phyloP scores from a whole-genome alignment of 2,113 vertebrate species.

The Capreolus pygargus region DNA sequence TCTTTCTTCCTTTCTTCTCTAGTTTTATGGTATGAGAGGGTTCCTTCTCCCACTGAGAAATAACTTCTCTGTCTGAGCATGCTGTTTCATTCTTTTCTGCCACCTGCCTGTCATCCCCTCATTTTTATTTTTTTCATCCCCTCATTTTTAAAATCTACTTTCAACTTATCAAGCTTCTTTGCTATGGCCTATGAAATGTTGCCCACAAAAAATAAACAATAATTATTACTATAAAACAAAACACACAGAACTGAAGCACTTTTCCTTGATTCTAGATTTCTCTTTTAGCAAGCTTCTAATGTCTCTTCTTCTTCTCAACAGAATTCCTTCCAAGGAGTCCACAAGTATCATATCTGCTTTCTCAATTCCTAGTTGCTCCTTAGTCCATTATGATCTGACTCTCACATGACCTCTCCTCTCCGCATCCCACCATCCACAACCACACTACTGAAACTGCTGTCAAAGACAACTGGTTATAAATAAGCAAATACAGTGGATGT shows the following conservation, averaged over 20 bases:
- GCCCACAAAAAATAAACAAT: background rate
- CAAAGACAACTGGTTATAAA: background rate
- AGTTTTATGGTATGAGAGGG: background rate
- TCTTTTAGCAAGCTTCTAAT: background rate
- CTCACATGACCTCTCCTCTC: background rate
- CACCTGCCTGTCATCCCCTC: background rate
- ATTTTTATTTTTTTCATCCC: background rate
- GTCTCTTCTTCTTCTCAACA: background rate
- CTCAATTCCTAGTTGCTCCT: background rate
- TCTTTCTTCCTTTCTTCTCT: background rate
- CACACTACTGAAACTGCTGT: background rate
- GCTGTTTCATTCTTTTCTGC: background rate
- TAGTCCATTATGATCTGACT: background rate
- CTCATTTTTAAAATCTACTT: background rate
- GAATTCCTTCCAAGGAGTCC: background rate
- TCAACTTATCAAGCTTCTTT: background rate
- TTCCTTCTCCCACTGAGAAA: background rate
- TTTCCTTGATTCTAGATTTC: background rate
- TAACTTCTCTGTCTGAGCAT: background rate
- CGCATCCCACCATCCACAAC: background rate
- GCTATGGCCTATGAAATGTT: background rate
- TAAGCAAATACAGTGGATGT: background rate
- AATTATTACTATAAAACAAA: background rate
- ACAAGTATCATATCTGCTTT: background rate
- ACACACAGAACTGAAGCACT: background rate